Evolutionary conservation across 2,113 vertebrate genomes (phyloP).

Genomic region (Acrocephalus arundinaceus): DNA sequence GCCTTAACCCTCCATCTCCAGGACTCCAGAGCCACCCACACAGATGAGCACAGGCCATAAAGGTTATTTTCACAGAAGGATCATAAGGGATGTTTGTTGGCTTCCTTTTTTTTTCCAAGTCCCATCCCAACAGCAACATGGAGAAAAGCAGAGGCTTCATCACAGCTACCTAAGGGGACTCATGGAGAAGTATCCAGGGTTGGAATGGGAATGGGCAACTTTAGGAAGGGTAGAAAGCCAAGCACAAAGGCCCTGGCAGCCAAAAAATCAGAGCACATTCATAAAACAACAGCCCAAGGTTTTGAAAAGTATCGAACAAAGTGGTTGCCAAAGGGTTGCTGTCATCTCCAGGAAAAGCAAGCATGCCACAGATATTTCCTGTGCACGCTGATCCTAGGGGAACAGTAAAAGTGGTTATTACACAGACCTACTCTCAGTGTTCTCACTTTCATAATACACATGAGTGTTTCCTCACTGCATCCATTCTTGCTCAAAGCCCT

Average conservation of each 20-base stretch:
- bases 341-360: constrained; percentile 66
- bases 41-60: neutral
- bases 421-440: constrained; percentile 39
- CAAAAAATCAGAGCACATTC: neutral
- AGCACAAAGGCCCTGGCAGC: neutral
- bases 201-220: neutral
- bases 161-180: neutral
- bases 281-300: neutral
- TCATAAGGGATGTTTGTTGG: neutral
- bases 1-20: neutral
- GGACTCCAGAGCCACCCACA: neutral
- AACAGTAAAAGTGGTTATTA: constrained; percentile 52
- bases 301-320: neutral
- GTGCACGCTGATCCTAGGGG: constrained; percentile 25
- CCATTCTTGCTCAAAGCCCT: constrained; percentile 30
- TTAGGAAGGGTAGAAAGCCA: neutral
- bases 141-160: neutral
- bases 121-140: neutral
- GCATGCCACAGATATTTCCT: constrained; percentile 67
- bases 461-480: constrained; percentile 36
- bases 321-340: constrained; percentile 43
- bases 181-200: neutral
- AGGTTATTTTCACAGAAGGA: neutral
- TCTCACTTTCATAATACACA: constrained; percentile 52
- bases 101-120: neutral